phyloP scores from a whole-genome alignment of 64 coral and sea anemone species.

The Stichodactyla helianthus region DNA sequence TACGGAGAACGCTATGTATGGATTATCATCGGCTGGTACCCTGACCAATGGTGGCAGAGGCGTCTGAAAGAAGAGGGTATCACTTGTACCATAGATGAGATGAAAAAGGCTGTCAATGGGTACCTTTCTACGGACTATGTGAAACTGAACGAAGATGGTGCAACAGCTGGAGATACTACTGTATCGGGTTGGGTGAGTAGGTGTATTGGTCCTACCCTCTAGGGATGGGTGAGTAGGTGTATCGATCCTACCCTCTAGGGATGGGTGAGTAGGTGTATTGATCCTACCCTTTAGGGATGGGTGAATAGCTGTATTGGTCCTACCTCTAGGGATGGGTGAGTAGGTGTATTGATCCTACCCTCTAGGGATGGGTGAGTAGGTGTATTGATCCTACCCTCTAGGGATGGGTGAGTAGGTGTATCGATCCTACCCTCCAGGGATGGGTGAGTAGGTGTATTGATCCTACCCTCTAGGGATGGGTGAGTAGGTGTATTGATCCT shows the following conservation, averaged over 20 bases:
- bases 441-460: too few species aligned
- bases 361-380: not conserved
- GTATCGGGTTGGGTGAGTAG: slow-evolving; percentile 50
- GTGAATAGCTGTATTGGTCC: not conserved
- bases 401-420: too few species aligned
- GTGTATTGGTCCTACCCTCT: not conserved
- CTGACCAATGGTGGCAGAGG: slow-evolving; percentile 37
- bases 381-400: too few species aligned
- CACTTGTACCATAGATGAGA: slow-evolving; percentile 38
- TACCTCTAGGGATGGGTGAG: not conserved
- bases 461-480: too few species aligned
- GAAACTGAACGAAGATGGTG: slow-evolving; percentile 13
- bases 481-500: too few species aligned
- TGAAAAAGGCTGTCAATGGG: slow-evolving; percentile 25
- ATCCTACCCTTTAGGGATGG: slow-evolving; percentile 9
- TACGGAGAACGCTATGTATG: slow-evolving; percentile 60
- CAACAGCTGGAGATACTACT: not conserved
- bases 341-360: not conserved
- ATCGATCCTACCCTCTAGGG: not conserved
- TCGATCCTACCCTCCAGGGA: too few species aligned
- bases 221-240: not conserved
- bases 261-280: slow-evolving; percentile 36
- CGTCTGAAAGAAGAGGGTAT: slow-evolving; percentile 23
- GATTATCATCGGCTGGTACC: slow-evolving; percentile 86
- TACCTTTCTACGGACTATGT: slow-evolving; percentile 58